phyloP scores from a whole-genome alignment of 2,113 vertebrate genomes.

The Clarias batrachus region DNA sequence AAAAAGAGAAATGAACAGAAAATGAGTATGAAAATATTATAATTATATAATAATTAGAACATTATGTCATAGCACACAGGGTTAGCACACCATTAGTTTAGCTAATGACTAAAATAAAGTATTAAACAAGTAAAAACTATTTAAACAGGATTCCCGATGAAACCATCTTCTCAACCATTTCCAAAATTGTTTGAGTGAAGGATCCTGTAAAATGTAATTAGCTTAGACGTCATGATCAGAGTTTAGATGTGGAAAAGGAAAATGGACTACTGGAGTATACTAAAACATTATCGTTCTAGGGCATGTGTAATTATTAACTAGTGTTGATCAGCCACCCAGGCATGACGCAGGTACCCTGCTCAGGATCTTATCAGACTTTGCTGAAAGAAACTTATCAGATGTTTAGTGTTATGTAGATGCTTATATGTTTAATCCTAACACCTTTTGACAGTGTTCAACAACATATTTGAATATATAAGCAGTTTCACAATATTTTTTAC shows the following conservation, averaged over 20 bases:
- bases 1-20: background rate
- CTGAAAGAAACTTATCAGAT: background rate
- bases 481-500: too few species aligned
- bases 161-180: background rate
- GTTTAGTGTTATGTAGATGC: background rate
- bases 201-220: background rate
- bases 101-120: background rate
- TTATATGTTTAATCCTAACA: background rate
- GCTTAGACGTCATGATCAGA: background rate
- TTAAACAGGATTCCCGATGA: background rate
- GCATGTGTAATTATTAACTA: slow-evolving; percentile 12
- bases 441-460: background rate
- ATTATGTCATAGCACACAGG: background rate
- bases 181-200: background rate
- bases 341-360: slow-evolving; percentile 1
- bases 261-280: background rate
- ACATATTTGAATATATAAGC: background rate
- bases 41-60: too few species aligned
- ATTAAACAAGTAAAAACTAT: background rate
- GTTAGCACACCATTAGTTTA: background rate
- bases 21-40: background rate
- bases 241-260: background rate
- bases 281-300: slow-evolving; percentile 7
- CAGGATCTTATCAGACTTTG: slow-evolving; percentile 7
- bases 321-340: background rate